Base-by-base conservation (phyloP, 2,113 vertebrate species). In the Podiceps cristatus region DNA sequence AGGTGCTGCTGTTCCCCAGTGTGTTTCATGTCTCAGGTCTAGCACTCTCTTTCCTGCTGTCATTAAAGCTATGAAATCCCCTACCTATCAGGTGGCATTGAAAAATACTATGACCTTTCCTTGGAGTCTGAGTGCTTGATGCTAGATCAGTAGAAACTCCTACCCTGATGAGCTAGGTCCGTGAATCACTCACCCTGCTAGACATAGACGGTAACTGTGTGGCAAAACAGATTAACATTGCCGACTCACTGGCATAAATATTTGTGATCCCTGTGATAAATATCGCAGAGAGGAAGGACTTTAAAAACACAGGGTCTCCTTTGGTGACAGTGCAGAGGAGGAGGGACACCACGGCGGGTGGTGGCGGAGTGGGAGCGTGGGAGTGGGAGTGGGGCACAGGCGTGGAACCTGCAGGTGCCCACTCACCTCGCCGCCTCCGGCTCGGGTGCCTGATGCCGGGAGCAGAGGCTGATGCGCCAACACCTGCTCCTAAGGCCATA, bases 321-420 rank as follows among this genome's bases (percentile, higher is more conserved):
- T 37, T 33, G n/a, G 20, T 37, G 22, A 13, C 1, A 1, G 19
- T 9, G 18, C 35, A 31, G 72, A 49, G 49, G 28, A 73, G 6
- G 28, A 37, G 59, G 2, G 18, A 13, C 10, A 31, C 5, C 17
- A 16, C 40, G 1, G 7, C 2, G 4, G 35, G 25, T n/a, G 18
- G 23, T 7, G 11, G 37, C 33, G 8, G 35, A 42, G 42, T 14
- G 42, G 42, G 42, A 27, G 50, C 5, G 18, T 45, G 42, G 37
- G 45, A 13, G 5, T 11, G 16, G 18, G 52, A 40, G 13, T 0
- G 0, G 13, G 42, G 20, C 44, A 15, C 55, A 9, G 31, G 33
- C 10, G 9, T 11, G 2, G 24, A 19, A 6, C 10, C 7, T 0
- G 0, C 28, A 3, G 58, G 52, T 7, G 9, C 24, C 3, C 1